Base-by-base conservation (phyloP, 1,140 invertebrate species). In the Contarinia nasturtii region DNA sequence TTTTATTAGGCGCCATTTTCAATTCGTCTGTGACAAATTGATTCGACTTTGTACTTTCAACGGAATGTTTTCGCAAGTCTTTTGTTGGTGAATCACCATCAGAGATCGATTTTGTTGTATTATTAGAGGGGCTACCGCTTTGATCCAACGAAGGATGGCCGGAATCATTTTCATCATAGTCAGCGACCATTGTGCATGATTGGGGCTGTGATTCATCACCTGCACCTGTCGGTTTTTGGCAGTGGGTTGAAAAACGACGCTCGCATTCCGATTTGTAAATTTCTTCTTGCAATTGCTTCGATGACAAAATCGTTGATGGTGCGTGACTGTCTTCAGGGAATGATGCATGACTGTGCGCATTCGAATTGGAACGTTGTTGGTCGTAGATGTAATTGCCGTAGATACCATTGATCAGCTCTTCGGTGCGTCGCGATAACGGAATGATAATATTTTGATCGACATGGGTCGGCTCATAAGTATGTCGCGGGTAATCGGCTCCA, bases 401-500 rank as follows among this genome's bases (percentile, higher is more conserved):
- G 52, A 67, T 65, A 42, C 64, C 67, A 15, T 65, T 65, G 38
- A 70, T 63, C 22, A 70, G 51, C 50, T 70, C 64, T 58, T 70
- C 68, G 41, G 68, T 69, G 33, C 68, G 57, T 54, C 68, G 67
- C 41, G 69, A 71, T 12, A 73, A 52, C 4, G 72, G 71, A 52
- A 75, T 72, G 19, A 75, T 75, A 17, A 75, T 68, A 17, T 69
- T 68, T 49, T 71, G 67, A 34, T 68, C 64, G 27, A 61, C 55
- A 11, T 57, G 51, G 18, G 49, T 48, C 17, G 45, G 49, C 20
- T 48, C 49, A 45, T 50, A 50, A 41, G 33, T 46, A 12, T 51
- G 45, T 18, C 56, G 45, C 0, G 77, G 76, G 53, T 81, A 81
- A 1, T 70, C 65, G 36, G 73, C 70, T 10, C 70, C 67, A 58